Evolutionary conservation across 2,888 invertebrate species (phyloP), one percentile per base, ranked within the genome.

Genomic region (Heliconius charithonia): DNA sequence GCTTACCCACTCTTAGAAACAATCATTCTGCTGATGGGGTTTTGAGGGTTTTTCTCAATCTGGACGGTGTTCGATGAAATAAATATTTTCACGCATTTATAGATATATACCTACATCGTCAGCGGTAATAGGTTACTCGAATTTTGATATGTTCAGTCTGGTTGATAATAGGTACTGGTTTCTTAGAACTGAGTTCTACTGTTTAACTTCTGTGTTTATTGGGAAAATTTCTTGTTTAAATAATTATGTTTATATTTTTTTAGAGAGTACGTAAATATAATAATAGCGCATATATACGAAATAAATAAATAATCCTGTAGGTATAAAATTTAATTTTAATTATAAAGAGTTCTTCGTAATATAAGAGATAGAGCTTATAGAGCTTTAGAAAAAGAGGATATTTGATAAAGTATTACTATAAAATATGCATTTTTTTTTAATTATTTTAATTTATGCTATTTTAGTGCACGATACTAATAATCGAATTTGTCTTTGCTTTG

Each of bases 11-110:
- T 77, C 59, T 72, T 62, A 32, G 67, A 75, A 79, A 77, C 66
- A 77, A 77, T 81, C 25, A 27, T 67, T 19, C 29, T 9, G 6
- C 69, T 72, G 70, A 67, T 70, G 27, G 69, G 22, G 25, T 45
- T 79, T 59, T 25, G n/a, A 76, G 76, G 66, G 81, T 13, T 79
- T 80, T 80, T 77, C 74, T 79, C 71, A 78, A 77, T 72, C 76
- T 82, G 80, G 81, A 71, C 76, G 41, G 32, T 45, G 63, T 69
- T 27, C 72, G 70, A 77, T 65, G 73, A 77, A 80, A 81, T 80
- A 80, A 80, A 80, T 79, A 81, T 77, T 80, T 81, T 80, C 79
- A 77, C 75, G 75, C 77, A 82, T 86, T 85, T 85, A 84, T 51
- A 22, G 45, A 19, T 45, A 45, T 4, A 0, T 51, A 19, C 19